Evolutionary conservation across 2,888 invertebrate species (phyloP), one percentile per base, ranked within the genome.

Genomic region (Cryptocephalus primarius): DNA sequence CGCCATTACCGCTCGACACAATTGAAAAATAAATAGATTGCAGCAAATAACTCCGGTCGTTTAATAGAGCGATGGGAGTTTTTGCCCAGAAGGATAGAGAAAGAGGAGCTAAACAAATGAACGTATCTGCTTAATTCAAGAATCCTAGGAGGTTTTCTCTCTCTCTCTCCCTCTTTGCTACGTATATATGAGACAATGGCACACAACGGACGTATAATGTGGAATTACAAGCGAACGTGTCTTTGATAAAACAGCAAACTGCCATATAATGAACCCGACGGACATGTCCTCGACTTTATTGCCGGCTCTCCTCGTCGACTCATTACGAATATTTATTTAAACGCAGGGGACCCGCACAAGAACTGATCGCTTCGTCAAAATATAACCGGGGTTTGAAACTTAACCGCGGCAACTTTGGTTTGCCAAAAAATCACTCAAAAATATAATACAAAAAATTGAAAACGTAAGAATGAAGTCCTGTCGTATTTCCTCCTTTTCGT

Each of bases 11-110:
- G 22, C 22, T 22, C 22, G 22, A 22, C 50, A 49, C 51, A 53
- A 55, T 55, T 48, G 50, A 48, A 50, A 51, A 48, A 22, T 22
- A 22, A 53, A 52, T 53, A 53, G 51, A 54, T 54, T 51, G 49
- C 46, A 45, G 52, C 52, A 51, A 52, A 56, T 56, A 50, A 46
- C 47, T 52, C 41, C 34, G 33, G 50, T 47, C 51, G 55, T 52
- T 54, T 57, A 57, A 57, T 57, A 55, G 56, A 57, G 56, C 57
- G 57, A 57, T 59, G 55, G 50, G 50, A 47, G 43, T 51, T 55
- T 59, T 59, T 56, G 51, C 57, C 54, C 55, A 58, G 49, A 55
- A 53, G 55, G 57, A 49, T 2, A 22, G 22, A 22, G 22, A 22
- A 22, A 22, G 22, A 22, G 22, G 6, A 22, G 9, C 9, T 11